Evolutionary conservation across 2,888 invertebrate species (phyloP).

Genomic region (Ryuthela nishihirai): DNA sequence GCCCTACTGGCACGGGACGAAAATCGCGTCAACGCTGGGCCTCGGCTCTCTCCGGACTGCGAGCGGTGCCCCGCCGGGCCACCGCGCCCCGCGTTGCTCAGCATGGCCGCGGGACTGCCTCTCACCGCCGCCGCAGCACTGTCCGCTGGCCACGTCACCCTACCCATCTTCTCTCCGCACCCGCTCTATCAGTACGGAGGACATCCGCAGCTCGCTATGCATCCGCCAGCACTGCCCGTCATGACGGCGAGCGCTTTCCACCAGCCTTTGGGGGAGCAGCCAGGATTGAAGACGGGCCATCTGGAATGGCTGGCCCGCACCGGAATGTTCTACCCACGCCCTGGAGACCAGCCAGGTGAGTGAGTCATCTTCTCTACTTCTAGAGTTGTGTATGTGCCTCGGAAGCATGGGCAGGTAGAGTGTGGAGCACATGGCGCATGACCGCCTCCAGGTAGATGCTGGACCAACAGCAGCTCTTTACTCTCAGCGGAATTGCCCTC

Average conservation of each 20-base stretch:
- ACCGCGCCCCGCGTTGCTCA: not conserved
- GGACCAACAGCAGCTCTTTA: no score
- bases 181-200: constrained; percentile 38
- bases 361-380: no score
- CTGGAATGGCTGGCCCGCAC: constrained; percentile 43
- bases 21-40: no score
- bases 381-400: not conserved
- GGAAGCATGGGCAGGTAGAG: no score
- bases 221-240: constrained; percentile 7
- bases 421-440: no score
- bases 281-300: constrained; percentile 34
- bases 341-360: constrained; percentile 42
- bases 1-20: constrained; percentile 38
- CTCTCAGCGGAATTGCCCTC: no score
- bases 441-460: no score
- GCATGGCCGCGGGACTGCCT: constrained; percentile 5
- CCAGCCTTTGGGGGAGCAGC: constrained; percentile 29
- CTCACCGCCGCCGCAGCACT: constrained; percentile 1
- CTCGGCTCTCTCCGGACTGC: constrained; percentile 12
- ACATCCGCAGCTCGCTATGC: constrained; percentile 8
- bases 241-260: constrained; percentile 31
- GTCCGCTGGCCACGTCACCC: not conserved
- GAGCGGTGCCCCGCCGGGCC: constrained; percentile 15
- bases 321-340: constrained; percentile 43
- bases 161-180: constrained; percentile 39